Conservation (phyloP, 2,797 vertebrate species). For the Pseudotriccus pelzelni region DNA sequence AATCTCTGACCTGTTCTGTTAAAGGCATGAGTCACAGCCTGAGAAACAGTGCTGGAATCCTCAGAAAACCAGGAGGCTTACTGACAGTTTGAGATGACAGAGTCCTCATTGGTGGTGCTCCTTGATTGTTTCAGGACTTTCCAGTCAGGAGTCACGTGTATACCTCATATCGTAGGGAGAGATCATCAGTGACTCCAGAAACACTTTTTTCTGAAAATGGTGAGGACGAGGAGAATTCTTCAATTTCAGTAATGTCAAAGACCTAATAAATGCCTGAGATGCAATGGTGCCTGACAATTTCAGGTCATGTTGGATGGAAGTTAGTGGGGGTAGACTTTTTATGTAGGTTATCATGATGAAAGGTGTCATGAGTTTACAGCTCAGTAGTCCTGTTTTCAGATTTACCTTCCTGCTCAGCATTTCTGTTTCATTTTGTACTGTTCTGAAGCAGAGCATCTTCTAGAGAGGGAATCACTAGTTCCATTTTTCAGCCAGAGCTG, state of each 20-base stretch:
- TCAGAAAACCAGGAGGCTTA: neutral
- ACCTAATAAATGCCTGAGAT: neutral
- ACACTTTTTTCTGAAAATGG: neutral
- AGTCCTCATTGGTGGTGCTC: fast-evolving
- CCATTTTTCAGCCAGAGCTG: neutral
- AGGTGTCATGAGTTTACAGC: neutral
- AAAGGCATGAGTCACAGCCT: constrained; percentile 21
- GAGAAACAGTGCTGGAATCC: neutral
- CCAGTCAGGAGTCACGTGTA: neutral
- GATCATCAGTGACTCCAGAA: neutral
- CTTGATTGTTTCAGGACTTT: neutral
- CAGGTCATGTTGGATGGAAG: neutral
- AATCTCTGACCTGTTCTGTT: constrained; percentile 34
- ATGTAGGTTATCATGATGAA: neutral
- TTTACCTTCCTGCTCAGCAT: neutral
- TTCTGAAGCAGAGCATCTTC: neutral
- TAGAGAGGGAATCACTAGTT: neutral
- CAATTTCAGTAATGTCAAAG: neutral
- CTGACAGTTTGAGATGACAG: neutral
- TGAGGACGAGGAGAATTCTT: neutral
- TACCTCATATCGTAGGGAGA: neutral
- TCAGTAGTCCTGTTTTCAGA: neutral
- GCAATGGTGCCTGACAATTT: neutral
- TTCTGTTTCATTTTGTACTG: neutral
- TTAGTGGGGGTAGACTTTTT: neutral